A percentile compares a stretch with the other conserved stretches of the same genome.
phyloP scores from a whole-genome alignment of 1,140 invertebrate species.

The Cyclargus thomasi region DNA sequence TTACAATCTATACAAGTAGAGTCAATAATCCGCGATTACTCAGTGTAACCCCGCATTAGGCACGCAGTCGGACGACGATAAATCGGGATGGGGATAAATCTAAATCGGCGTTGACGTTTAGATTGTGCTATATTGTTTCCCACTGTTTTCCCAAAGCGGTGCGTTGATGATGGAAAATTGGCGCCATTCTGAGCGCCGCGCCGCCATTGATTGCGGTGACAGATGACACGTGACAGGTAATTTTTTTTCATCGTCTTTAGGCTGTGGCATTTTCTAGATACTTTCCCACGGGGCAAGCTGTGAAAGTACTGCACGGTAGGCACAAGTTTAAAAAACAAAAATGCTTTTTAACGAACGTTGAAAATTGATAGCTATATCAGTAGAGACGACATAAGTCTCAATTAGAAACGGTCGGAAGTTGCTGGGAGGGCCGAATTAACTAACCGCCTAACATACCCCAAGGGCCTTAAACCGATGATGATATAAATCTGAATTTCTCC shows the following conservation, averaged over 20 bases:
- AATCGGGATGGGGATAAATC: constrained; percentile 50
- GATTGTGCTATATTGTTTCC: constrained; percentile 47
- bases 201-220: constrained; percentile 16
- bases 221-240: constrained; percentile 26
- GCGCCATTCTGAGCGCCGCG: constrained; percentile 23
- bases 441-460: constrained; percentile 11
- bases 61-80: constrained; percentile 31
- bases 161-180: constrained; percentile 31
- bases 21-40: constrained; percentile 25
- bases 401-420: constrained; percentile 34
- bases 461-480: background rate
- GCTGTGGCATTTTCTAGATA: background rate
- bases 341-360: background rate
- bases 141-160: constrained; percentile 39
- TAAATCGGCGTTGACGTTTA: constrained; percentile 57
- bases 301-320: too few species aligned
- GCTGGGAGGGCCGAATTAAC: constrained; percentile 5
- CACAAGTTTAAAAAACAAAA: background rate
- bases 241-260: constrained; percentile 11
- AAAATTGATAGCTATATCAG: constrained; percentile 2
- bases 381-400: constrained; percentile 35
- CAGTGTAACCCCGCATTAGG: constrained; percentile 22
- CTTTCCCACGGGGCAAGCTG: background rate
- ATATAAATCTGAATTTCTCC: background rate
- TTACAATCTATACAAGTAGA: constrained; percentile 28